These are phyloP conservation scores for Zaprionus capensis DNA, from an alignment of 1,140 invertebrate genomes.

Conservation along the genomic window DNA sequence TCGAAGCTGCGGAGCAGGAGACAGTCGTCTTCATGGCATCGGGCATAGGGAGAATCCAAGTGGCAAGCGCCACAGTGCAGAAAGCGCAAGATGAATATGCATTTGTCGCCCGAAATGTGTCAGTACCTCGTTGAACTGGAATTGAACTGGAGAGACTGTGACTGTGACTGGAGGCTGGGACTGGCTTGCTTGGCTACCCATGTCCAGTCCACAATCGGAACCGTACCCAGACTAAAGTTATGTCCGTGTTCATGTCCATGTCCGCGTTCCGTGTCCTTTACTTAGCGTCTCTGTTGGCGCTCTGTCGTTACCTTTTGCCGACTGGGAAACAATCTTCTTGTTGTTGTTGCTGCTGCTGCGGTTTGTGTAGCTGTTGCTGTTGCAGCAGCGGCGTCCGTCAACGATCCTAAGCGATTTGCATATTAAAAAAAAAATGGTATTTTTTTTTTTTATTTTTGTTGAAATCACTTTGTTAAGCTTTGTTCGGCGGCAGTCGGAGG, in stretches of 20 bases:
- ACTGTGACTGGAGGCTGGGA: background rate
- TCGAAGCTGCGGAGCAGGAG: too few species aligned
- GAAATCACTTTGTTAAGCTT: conserved; percentile 77
- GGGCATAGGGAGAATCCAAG: conserved; percentile 16
- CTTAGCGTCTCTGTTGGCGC: conserved; percentile 59
- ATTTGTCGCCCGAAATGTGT: conserved; percentile 62
- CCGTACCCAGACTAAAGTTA: conserved; percentile 11
- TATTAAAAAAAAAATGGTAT: conserved; percentile 46
- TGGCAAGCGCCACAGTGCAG: conserved; percentile 55
- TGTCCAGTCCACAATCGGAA: conserved; percentile 18
- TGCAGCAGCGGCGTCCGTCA: conserved; percentile 69
- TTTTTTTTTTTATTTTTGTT: conserved; percentile 43
- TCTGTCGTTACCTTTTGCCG: conserved; percentile 27
- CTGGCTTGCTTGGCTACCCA: background rate
- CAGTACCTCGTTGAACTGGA: conserved; percentile 15
- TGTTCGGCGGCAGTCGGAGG: conserved; percentile 64
- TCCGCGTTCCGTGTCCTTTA: conserved; percentile 33
- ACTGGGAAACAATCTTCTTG: conserved; percentile 7
- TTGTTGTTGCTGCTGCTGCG: conserved; percentile 15
- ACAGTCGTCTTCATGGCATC: conserved; percentile 33
- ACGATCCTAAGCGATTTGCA: conserved; percentile 75
- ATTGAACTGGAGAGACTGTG: background rate
- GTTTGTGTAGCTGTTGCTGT: conserved; percentile 19
- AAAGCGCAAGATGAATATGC: conserved; percentile 41
- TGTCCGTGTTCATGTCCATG: conserved; percentile 44